Evolutionary conservation across 2,113 vertebrate genomes (phyloP).

Genomic region (Neoarius graeffei): DNA sequence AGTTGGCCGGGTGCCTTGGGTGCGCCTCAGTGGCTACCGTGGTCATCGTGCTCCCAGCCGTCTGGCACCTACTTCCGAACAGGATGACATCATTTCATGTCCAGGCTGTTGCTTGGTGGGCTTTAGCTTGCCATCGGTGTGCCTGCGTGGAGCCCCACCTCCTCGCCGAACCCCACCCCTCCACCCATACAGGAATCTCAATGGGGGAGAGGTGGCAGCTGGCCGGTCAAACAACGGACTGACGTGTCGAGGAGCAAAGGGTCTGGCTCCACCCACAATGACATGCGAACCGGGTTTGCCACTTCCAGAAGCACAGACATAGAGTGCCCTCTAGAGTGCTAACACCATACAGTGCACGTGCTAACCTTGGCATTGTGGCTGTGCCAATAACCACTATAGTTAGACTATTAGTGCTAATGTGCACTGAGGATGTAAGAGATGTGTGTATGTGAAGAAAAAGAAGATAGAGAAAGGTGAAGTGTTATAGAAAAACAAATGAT

Average conservation of each 20-base stretch:
- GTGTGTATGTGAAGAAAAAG: neutral
- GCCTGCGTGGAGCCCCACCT: constrained; percentile 71
- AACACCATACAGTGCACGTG: neutral
- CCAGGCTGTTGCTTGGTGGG: constrained; percentile 84
- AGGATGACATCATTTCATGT: constrained; percentile 84
- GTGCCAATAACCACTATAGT: neutral
- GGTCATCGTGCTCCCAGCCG: constrained; percentile 64
- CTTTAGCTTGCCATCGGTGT: constrained; percentile 83
- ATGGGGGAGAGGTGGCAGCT: constrained; percentile 67
- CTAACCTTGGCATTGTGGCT: neutral
- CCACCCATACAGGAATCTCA: constrained; percentile 84
- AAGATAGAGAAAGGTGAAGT: neutral
- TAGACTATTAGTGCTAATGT: neutral
- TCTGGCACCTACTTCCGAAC: constrained; percentile 69
- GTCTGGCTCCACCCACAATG: constrained; percentile 61
- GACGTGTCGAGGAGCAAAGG: constrained; percentile 69
- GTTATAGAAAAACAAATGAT: neutral
- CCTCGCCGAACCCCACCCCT: constrained; percentile 66
- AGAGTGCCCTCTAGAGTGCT: constrained; percentile 32
- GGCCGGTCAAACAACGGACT: constrained; percentile 73
- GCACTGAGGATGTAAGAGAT: neutral
- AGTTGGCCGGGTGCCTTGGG: constrained; percentile 76
- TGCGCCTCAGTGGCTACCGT: constrained; percentile 60
- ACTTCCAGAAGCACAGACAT: constrained; percentile 85
- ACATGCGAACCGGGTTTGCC: constrained; percentile 77